phyloP scores from a whole-genome alignment of 1,140 invertebrate genomes.

The Drosophila neocordata region DNA sequence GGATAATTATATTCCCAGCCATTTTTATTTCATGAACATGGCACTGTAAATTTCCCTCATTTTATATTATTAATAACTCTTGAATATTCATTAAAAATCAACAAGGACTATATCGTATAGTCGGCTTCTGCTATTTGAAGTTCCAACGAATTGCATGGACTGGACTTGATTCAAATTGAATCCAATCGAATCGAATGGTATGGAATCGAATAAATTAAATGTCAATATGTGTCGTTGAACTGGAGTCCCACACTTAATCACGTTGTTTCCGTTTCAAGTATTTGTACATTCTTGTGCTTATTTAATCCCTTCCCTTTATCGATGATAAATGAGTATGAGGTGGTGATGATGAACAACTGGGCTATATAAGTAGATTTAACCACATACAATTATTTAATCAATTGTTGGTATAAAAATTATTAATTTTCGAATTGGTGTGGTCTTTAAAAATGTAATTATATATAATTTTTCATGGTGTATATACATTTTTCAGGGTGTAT shows the following conservation, averaged over 20 bases:
- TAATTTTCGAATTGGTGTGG: no score
- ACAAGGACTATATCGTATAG: neutral
- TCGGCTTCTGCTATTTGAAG: conserved; percentile 16
- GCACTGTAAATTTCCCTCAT: neutral
- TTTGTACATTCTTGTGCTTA: neutral
- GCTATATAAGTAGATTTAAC: no score
- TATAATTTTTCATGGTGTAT: no score
- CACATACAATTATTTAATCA: no score
- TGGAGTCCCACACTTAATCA: conserved; percentile 42
- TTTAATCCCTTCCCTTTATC: neutral
- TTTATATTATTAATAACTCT: conserved; percentile 39
- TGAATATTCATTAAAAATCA: conserved; percentile 52
- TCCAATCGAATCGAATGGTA: conserved; percentile 9
- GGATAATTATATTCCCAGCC: conserved; percentile 10
- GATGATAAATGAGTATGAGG: conserved; percentile 1
- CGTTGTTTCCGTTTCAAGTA: conserved; percentile 39
- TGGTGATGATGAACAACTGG: neutral
- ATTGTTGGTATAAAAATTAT: no score
- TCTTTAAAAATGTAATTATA: no score
- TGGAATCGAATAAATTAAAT: conserved; percentile 52
- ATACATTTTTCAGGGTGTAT: no score
- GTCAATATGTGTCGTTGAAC: conserved; percentile 39
- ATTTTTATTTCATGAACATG: conserved; percentile 7
- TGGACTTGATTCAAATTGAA: neutral
- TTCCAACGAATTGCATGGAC: neutral